These are phyloP conservation scores for Pocillopora damicornis DNA, from an alignment of 64 coral and sea anemone species.

Conservation along the genomic window DNA sequence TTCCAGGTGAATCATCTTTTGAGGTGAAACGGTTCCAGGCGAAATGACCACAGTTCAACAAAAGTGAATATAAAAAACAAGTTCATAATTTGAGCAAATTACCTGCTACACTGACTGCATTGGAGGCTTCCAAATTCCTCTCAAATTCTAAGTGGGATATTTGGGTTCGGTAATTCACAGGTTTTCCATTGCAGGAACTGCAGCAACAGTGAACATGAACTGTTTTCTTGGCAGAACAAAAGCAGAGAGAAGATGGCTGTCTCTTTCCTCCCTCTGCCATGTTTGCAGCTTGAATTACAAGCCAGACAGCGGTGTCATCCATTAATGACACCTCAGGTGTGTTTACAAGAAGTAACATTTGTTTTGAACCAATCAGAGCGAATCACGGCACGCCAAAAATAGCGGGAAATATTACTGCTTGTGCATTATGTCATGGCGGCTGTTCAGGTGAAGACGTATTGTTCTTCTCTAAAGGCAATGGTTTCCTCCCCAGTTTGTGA, in stretches of 20 bases:
- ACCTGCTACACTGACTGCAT: neutral
- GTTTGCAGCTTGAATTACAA: slow-evolving; percentile 22
- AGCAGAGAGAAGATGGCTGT: slow-evolving; percentile 23
- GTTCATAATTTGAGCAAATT: neutral
- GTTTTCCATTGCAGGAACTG: slow-evolving; percentile 37
- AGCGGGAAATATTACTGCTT: neutral
- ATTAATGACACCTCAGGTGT: neutral
- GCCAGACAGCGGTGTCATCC: slow-evolving; percentile 4
- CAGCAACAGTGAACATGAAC: slow-evolving; percentile 30
- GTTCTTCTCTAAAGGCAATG: no score
- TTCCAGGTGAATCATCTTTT: no score
- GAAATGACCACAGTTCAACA: no score
- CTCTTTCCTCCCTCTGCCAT: neutral
- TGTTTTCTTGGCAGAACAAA: slow-evolving; percentile 12
- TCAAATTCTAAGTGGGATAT: slow-evolving; percentile 20
- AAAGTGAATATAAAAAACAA: no score
- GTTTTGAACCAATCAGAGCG: slow-evolving; percentile 4
- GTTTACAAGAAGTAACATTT: neutral
- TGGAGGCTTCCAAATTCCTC: slow-evolving; percentile 8
- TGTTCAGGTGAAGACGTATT: no score
- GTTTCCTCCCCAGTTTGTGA: no score
- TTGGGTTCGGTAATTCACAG: slow-evolving; percentile 32
- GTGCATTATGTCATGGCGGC: no score
- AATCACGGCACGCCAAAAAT: neutral
- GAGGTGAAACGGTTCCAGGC: no score